Evolutionary conservation across 2,113 vertebrate species (phyloP), one percentile per base, ranked within the genome.

Genomic region (Anguilla japonica): DNA sequence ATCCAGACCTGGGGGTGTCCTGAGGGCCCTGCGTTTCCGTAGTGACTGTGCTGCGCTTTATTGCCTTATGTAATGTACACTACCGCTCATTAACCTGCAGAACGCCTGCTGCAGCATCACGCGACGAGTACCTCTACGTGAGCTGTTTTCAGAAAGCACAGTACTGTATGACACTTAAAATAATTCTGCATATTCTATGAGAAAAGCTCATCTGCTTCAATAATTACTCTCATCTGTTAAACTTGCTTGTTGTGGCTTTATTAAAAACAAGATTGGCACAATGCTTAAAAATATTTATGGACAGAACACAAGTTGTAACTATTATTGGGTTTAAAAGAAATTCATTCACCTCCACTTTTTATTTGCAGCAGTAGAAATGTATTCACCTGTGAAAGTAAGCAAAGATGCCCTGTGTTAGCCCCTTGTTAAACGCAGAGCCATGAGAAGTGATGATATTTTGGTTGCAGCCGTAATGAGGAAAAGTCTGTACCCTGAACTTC

Each of bases 11-110:
- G 43, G 26, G 7, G 40, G 2, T 67, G 15, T 41, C 34, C 16
- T 43, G 50, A 20, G 3, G 5, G 13, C 56, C 20, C 3, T 8
- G 83, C 20, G 22, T 57, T 83, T 83, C 34, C 1, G 82, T 41
- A 4, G 41, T 43, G 83, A 78, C 83, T 87, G 79, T 87, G 83
- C 87, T 88, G n/a, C 89, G 89, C 86, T 88, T 83, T 83, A 83
- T 89, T 91, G 91, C 91, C 91, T 94, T 95, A 92, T 80, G 83
- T 91, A 79, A 87, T 29, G 41, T 83, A 79, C 88, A 83, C 46
- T 63, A 86, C 84, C 20, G 86, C 86, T 63, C 60, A 89, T 91
- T 84, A 82, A 89, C 88, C 41, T 78, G 87, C 82, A 87, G 67
- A 89, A 82, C 34, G 71, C 14, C 87, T 60, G 29, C 18, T 41